Conservation (phyloP, 2,113 vertebrate species). For the Strigops habroptila region DNA sequence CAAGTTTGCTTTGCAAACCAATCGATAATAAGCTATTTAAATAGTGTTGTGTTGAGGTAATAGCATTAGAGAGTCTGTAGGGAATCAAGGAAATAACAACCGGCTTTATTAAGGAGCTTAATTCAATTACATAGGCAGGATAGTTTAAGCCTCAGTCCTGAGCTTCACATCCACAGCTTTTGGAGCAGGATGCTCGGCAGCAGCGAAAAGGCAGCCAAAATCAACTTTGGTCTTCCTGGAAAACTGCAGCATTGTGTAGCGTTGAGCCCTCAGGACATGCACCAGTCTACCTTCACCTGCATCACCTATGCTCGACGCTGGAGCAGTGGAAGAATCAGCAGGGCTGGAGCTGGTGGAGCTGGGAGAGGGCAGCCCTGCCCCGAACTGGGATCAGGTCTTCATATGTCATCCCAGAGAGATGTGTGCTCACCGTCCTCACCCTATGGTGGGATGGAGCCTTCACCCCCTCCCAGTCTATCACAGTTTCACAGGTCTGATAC, state of each 20-base stretch:
- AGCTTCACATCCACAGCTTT: neutral
- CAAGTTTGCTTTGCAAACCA: neutral
- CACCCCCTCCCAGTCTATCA: neutral
- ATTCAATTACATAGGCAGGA: neutral
- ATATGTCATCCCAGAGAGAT: neutral
- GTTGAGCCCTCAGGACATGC: fast-evolving
- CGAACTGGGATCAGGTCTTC: neutral
- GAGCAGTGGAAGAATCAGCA: neutral
- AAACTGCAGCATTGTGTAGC: neutral
- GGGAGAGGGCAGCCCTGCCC: neutral
- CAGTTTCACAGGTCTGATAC: neutral
- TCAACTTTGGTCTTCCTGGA: neutral
- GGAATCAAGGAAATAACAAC: constrained; percentile 34
- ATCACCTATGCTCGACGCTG: fast-evolving
- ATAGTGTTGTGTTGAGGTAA: neutral
- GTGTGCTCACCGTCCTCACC: too few species aligned
- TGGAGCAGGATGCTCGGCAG: neutral
- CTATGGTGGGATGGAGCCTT: neutral
- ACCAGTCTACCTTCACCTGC: neutral
- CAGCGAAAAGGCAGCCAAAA: neutral
- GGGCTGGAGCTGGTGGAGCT: neutral
- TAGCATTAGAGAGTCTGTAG: neutral
- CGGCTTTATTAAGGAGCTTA: constrained; percentile 43
- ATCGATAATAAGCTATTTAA: constrained; percentile 7
- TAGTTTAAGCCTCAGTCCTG: neutral